phyloP scores from a whole-genome alignment of 2,888 invertebrate species.

The Microplitis manilae region DNA sequence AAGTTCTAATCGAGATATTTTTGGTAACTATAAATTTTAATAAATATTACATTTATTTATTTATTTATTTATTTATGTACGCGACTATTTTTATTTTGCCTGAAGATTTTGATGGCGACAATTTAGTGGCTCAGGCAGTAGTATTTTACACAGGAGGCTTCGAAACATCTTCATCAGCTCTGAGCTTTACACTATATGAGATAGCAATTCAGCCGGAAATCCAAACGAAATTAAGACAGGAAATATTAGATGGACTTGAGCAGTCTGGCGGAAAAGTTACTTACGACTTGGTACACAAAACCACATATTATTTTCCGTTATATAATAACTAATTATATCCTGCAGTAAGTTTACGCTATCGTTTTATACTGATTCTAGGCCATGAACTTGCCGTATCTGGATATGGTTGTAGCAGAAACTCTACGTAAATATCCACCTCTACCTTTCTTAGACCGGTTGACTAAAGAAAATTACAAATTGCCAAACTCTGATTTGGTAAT shows the following conservation, averaged over 20 bases:
- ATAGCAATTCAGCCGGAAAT: constrained; percentile 55
- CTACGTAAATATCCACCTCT: constrained; percentile 69
- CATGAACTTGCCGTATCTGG: constrained; percentile 57
- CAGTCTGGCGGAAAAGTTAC: constrained; percentile 56
- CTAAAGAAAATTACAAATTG: constrained; percentile 58
- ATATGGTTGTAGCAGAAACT: constrained; percentile 66
- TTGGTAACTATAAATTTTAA: constrained; percentile 39
- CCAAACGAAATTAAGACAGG: constrained; percentile 56
- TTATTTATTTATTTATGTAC: background rate
- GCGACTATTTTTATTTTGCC: too few species aligned
- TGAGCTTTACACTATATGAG: constrained; percentile 58
- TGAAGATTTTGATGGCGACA: constrained; percentile 60
- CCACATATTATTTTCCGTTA: background rate
- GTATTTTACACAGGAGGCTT: constrained; percentile 63
- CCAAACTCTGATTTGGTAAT: constrained; percentile 57
- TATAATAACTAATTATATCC: background rate
- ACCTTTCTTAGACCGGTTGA: constrained; percentile 58
- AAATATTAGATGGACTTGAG: constrained; percentile 53
- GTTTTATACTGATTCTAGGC: constrained; percentile 40
- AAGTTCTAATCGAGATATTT: constrained; percentile 39
- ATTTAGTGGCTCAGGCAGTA: constrained; percentile 60
- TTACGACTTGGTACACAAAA: constrained; percentile 58
- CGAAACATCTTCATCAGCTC: constrained; percentile 61
- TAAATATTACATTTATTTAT: background rate
- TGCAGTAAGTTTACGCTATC: background rate